A percentile compares a stretch with the other conserved stretches of the same genome.
Evolutionary conservation across 2,888 invertebrate species (phyloP).

Genomic region (Drosophila borealis): DNA sequence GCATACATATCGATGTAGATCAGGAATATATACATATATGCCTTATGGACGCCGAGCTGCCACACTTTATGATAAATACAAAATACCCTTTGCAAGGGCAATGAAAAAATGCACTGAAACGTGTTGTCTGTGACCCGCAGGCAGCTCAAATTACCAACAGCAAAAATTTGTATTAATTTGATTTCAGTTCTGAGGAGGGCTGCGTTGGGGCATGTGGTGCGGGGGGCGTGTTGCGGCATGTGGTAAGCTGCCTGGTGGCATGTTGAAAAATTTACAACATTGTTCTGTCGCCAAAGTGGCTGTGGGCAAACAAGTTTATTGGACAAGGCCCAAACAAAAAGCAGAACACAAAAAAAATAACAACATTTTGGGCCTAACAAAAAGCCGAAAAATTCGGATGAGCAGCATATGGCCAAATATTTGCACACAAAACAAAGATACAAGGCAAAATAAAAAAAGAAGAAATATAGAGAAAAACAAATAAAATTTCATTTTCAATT

Average conservation of each 20-base stretch:
- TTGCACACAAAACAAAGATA: slow-evolving; percentile 33
- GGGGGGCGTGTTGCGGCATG: background rate
- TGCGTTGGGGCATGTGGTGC: background rate
- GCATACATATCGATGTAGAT: no score
- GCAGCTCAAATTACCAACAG: slow-evolving; percentile 50
- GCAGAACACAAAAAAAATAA: background rate
- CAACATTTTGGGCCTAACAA: background rate
- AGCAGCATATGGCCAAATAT: slow-evolving; percentile 52
- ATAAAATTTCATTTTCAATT: slow-evolving; percentile 57
- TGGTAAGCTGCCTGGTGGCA: slow-evolving; percentile 19
- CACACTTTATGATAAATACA: no score
- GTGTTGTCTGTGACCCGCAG: slow-evolving; percentile 37
- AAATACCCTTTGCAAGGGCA: background rate
- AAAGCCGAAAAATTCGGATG: slow-evolving; percentile 8
- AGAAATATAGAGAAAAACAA: slow-evolving; percentile 14
- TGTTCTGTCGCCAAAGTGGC: slow-evolving; percentile 37
- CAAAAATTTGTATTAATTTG: slow-evolving; percentile 48
- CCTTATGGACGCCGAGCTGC: no score
- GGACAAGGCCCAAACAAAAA: slow-evolving; percentile 24
- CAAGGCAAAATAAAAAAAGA: background rate
- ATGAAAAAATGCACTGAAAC: slow-evolving; percentile 19
- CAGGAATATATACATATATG: background rate
- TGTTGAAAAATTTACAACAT: slow-evolving; percentile 35
- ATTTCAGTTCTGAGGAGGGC: slow-evolving; percentile 31
- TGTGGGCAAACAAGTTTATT: slow-evolving; percentile 50